Base-by-base conservation (phyloP, 2,797 vertebrate species). In the Lindbergichthys nudifrons region DNA sequence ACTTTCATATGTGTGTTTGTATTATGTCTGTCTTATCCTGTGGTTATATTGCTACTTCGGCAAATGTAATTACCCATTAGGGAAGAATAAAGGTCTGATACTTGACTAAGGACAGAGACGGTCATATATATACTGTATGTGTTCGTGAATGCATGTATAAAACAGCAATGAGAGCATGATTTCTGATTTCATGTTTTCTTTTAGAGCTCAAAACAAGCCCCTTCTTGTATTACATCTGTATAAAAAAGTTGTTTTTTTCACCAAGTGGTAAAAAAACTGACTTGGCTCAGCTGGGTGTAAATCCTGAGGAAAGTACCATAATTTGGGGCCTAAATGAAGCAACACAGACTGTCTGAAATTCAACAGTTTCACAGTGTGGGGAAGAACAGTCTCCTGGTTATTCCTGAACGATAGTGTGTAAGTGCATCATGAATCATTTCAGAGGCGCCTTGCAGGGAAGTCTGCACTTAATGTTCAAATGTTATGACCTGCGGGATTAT, bases 341-440 rank as follows among this genome's bases (percentile, higher is more conserved):
- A 82, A 70, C 62, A 61, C 75, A 88, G 79, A 79, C 80, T 70
- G 81, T 83, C 79, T 83, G 79, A 72, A 70, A 53, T 84, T 89
- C 62, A 72, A 68, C 62, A 82, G 81, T 64, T 82, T 83, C 76
- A 48, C 82, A 63, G 80, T 73, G 70, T 70, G 74, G 61, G 48
- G 13, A 71, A 21, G 68, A 89, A 82, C 80, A 85, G 58, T 61
- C 81, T 72, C 65, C 60, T 60, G 67, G 70, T 89, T 89, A 82
- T 84, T 84, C 70, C 56, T 72, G 54, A 39, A 19, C 18, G 57
- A 77, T 67, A 36, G 71, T 62, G 54, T 70, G 39, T 0, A 16
- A 75, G 39, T 36, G 58, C 65, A 46, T 67, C 65, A 83, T 82
- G 13, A 72, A 78, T 81, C 66, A 74, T 70, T 58, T 42, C 46